Evolutionary conservation across 2,113 vertebrate genomes (phyloP).

Genomic region (Sterrhoptilus dennistouni): DNA sequence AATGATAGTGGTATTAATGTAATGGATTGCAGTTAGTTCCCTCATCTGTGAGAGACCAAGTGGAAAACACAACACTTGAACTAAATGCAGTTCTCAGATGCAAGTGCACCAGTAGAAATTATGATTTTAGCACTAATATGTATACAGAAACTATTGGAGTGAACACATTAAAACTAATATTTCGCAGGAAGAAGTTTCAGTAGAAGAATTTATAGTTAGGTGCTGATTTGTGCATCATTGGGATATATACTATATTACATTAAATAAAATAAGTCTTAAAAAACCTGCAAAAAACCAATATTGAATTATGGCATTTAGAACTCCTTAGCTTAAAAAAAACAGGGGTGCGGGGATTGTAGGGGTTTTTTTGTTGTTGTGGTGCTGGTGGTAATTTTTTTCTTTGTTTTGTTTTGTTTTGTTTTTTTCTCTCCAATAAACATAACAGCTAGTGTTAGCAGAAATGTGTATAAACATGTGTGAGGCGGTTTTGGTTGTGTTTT

Average conservation of each 20-base stretch:
- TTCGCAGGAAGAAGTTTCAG: background rate
- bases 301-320: background rate
- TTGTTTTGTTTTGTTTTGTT: background rate
- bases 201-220: background rate
- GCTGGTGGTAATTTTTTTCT: too few species aligned
- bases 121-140: background rate
- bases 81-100: background rate
- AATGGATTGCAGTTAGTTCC: background rate
- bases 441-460: background rate
- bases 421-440: background rate
- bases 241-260: background rate
- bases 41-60: background rate
- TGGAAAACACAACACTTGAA: background rate
- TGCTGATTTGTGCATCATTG: background rate
- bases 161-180: background rate
- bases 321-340: background rate
- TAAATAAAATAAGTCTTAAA: background rate
- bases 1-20: background rate
- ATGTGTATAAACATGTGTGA: fast-evolving
- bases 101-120: background rate
- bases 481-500: too few species aligned
- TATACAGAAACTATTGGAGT: background rate
- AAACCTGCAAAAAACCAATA: background rate
- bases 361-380: too few species aligned
- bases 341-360: too few species aligned